Base-by-base conservation (phyloP, 1,140 invertebrate species). In the Caenorhabditis brenneri region DNA sequence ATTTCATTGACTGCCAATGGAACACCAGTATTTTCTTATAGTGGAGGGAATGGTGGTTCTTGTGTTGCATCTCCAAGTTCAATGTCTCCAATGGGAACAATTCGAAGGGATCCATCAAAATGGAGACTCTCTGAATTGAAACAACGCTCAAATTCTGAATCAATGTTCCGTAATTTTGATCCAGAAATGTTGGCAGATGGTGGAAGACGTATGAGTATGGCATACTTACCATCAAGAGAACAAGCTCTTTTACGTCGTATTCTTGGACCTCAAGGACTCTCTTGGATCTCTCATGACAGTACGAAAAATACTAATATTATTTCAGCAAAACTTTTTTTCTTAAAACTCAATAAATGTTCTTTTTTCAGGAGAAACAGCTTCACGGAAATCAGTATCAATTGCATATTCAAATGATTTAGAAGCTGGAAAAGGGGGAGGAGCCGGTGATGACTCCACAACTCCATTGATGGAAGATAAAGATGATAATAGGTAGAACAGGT, bases 401-500 rank as follows among this genome's bases (percentile, higher is more conserved):
- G 85, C 88, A 9, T 55, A 86, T n/a, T 90, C 88, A 29, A 87
- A 88, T 48, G 88, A 89, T 22, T 74, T 88, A 15, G 87, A 88
- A 83, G 86, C 80, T 53, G 79, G 78, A 22, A 80, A 51, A 51
- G 79, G 79, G 1, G 33, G 29, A 19, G 22, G 39, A 79, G 24
- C 60, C 55, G 42, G 82, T 24, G 88, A 88, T 82, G 87, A 86
- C 74, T 83, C 84, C 2, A 87, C 85, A 51, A 85, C 84, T 31
- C 85, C 88, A 39, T 53, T 89, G 60, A 85, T 91, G 80, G 88
- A 86, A 24, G 89, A 90, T 39, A 83, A 88, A 42, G 87, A 90
- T 80, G 79, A 86, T 12, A 87, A 78, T 22, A 87, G 53, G 85
- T 65, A 51, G 24, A 36, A 16, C 39, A 42, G 39, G 31, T 36